phyloP scores from a whole-genome alignment of 1,140 invertebrate genomes.

The Ooceraea biroi region DNA sequence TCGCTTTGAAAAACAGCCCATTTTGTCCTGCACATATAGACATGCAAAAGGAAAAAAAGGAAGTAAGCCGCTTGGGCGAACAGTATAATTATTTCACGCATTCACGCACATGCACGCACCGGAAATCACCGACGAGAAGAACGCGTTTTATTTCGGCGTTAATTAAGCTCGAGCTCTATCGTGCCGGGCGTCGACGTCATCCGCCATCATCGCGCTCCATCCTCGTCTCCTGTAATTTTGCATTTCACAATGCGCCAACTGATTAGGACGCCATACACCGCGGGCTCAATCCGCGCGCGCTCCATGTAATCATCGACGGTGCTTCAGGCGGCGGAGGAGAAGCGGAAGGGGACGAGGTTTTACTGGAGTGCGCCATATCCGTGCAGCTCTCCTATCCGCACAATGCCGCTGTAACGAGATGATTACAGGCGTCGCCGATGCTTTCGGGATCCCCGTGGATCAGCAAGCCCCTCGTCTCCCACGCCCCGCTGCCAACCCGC shows the following conservation, averaged over 20 bases:
- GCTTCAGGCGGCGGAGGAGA: conserved; percentile 57
- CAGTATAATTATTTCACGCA: background rate
- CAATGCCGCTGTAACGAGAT: conserved; percentile 81
- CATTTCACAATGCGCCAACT: conserved; percentile 78
- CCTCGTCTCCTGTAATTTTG: conserved; percentile 79
- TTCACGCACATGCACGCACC: background rate
- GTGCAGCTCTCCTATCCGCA: conserved; percentile 64
- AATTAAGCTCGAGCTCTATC: conserved; percentile 59
- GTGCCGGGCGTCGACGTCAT: conserved; percentile 38
- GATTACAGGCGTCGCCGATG: conserved; percentile 77
- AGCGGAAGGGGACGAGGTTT: conserved; percentile 60
- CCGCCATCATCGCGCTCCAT: conserved; percentile 43
- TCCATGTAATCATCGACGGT: conserved; percentile 78
- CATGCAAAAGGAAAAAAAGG: background rate
- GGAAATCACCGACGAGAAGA: conserved; percentile 34
- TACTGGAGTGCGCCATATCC: conserved; percentile 55
- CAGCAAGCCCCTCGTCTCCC: conserved; percentile 16
- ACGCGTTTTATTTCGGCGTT: conserved; percentile 48
- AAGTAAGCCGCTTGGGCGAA: background rate
- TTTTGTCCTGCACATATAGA: background rate
- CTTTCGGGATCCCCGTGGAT: conserved; percentile 68
- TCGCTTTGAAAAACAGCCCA: background rate
- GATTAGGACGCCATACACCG: conserved; percentile 76
- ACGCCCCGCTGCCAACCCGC: background rate
- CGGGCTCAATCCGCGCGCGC: conserved; percentile 63